Conservation (phyloP, 2,113 vertebrate species). For the Riparia riparia region DNA sequence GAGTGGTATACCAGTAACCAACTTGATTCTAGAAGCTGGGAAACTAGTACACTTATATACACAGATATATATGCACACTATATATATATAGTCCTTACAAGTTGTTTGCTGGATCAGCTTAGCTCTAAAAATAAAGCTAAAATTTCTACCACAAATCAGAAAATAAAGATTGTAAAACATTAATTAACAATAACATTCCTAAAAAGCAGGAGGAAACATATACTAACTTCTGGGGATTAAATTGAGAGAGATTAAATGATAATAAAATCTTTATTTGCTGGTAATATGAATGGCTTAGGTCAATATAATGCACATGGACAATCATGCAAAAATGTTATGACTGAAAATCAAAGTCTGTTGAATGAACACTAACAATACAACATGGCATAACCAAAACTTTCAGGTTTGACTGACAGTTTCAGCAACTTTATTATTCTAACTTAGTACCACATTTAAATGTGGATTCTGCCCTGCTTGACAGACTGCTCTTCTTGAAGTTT, state of each 20-base stretch:
- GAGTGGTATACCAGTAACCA: neutral
- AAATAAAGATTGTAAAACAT: neutral
- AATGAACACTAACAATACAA: neutral
- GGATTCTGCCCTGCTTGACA: neutral
- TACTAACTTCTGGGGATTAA: neutral
- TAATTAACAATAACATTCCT: neutral
- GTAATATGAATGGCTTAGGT: neutral
- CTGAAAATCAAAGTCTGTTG: neutral
- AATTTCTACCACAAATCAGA: neutral
- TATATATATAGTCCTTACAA: rapidly evolving
- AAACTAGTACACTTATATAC: neutral
- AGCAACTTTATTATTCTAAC: neutral
- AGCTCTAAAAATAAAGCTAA: neutral
- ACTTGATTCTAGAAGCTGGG: neutral
- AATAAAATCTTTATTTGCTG: neutral
- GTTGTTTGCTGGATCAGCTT: neutral
- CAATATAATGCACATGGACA: neutral
- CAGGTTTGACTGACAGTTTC: neutral
- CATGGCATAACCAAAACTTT: neutral
- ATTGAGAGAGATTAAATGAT: neutral
- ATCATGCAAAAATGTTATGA: neutral
- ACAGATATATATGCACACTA: neutral
- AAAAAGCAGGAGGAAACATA: neutral
- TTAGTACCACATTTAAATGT: neutral
- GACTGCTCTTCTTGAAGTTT: neutral